Evolutionary conservation across 2,888 invertebrate species (phyloP), one percentile per base, ranked within the genome.

Genomic region (Terebella lapidaria): DNA sequence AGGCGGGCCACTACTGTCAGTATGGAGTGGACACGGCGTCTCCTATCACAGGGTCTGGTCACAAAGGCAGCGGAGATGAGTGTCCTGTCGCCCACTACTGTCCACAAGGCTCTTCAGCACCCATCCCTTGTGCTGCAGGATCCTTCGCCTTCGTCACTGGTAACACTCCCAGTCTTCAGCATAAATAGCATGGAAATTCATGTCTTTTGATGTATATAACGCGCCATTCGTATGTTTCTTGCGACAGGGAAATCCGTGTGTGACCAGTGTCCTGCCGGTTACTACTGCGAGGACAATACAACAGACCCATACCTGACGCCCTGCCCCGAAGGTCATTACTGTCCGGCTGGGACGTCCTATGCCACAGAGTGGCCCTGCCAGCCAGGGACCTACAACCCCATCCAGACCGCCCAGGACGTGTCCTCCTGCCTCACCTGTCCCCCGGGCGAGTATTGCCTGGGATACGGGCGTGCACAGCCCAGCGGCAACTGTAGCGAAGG

Each of bases 1-100:
- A 71, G 1, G 71, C 68, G 15, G 78, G 78, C 4, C 76, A 72
- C 71, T 78, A 73, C 68, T 78, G 78, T 55, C 70, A 74, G 18
- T 74, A 75, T 4, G 70, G 71, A 0, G 72, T 76, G 1, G 72
- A 64, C 63, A 72, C 72, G 58, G 67, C 71, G 0, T 64, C 70
- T 54, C 78, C 78, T 1, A 64, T 67, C 18, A 63, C 47, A 22
- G 45, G 52, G 4, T 4, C 28, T 4, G 22, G 52, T 4, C 62
- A 64, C 26, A 72, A 67, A 28, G 76, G 77, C 1, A 60, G 63
- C 2, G 77, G 77, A 5, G 74, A 64, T 0, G 69, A 70, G 51
- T 77, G 77, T 58, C 71, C 74, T 18, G 24, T 51, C 0, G 78
- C 76, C 1, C 67, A 67, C 47, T 77, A 74, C 67, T 78, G 78